A percentile compares a stretch with the other conserved stretches of the same genome.
Evolutionary conservation across 2,888 invertebrate species (phyloP).

Genomic region (Amblyjoppa proteus): DNA sequence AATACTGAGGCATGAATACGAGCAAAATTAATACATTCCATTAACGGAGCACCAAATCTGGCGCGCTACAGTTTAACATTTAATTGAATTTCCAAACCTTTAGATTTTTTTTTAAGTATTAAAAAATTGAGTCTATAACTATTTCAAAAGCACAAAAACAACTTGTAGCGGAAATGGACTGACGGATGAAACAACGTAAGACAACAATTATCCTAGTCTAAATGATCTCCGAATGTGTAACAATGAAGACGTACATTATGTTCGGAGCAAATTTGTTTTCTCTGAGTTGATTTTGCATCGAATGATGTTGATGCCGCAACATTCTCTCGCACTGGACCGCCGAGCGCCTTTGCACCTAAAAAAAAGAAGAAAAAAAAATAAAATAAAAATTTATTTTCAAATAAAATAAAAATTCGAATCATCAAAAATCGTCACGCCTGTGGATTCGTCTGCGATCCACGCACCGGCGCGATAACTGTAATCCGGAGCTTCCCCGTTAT

Average conservation of each 20-base stretch:
- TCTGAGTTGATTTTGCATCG: constrained; percentile 89
- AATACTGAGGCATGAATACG: too few species aligned
- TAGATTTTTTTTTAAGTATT: too few species aligned
- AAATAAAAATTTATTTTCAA: background rate
- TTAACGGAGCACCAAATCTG: too few species aligned
- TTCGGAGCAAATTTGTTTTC: constrained; percentile 81
- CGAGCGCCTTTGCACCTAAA: constrained; percentile 26
- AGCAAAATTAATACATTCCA: too few species aligned
- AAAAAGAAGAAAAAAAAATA: background rate
- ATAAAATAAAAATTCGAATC: constrained; percentile 14
- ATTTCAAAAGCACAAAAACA: background rate
- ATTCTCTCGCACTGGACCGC: constrained; percentile 75
- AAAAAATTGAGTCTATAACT: background rate
- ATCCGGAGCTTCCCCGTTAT: background rate
- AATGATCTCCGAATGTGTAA: background rate
- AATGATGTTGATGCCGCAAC: constrained; percentile 88
- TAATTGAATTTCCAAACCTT: too few species aligned
- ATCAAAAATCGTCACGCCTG: constrained; percentile 37
- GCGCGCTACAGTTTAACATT: too few species aligned
- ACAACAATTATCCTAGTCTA: background rate
- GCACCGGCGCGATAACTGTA: background rate
- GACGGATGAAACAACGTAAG: background rate
- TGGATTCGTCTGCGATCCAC: background rate
- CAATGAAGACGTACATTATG: constrained; percentile 53
- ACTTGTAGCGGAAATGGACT: too few species aligned